Percentiles rank a stretch among this genome's conserved stretches.
phyloP scores from a whole-genome alignment of 2,797 vertebrate genomes.

The Petrocephalus sullivani region DNA sequence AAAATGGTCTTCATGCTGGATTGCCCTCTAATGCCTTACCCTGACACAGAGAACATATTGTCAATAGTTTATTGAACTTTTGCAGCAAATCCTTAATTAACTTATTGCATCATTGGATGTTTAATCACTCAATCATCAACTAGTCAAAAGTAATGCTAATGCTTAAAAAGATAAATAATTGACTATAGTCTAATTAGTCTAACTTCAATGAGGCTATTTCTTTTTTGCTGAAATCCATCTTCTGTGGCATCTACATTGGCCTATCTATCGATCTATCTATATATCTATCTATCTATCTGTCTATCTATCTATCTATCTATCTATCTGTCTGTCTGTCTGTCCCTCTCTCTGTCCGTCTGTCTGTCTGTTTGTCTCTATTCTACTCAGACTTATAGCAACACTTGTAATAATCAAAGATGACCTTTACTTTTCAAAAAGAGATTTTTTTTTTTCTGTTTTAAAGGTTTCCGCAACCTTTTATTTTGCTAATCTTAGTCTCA shows the following conservation, averaged over 20 bases:
- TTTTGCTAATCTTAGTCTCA: neutral
- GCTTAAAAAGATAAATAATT: slow-evolving; percentile 15
- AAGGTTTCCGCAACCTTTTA: neutral
- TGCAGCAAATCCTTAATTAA: slow-evolving; percentile 28
- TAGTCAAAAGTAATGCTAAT: slow-evolving; percentile 13
- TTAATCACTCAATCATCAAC: slow-evolving; percentile 22
- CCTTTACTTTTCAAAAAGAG: neutral
- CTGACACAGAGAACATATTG: neutral
- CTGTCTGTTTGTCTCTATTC: no score
- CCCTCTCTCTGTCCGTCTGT: neutral
- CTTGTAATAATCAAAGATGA: neutral
- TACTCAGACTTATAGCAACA: neutral
- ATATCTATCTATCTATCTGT: neutral
- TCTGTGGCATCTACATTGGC: neutral
- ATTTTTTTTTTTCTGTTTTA: neutral
- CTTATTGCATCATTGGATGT: slow-evolving; percentile 22
- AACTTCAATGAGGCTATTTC: slow-evolving; percentile 12
- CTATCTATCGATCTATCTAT: neutral
- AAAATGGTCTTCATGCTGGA: neutral
- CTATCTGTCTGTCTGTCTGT: neutral
- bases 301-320: neutral
- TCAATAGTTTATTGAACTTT: slow-evolving; percentile 30
- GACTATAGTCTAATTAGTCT: slow-evolving; percentile 27
- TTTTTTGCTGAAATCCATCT: neutral
- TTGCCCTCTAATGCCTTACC: neutral